Evolutionary conservation across 2,113 vertebrate species (phyloP).

Genomic region (Setophaga petechia): DNA sequence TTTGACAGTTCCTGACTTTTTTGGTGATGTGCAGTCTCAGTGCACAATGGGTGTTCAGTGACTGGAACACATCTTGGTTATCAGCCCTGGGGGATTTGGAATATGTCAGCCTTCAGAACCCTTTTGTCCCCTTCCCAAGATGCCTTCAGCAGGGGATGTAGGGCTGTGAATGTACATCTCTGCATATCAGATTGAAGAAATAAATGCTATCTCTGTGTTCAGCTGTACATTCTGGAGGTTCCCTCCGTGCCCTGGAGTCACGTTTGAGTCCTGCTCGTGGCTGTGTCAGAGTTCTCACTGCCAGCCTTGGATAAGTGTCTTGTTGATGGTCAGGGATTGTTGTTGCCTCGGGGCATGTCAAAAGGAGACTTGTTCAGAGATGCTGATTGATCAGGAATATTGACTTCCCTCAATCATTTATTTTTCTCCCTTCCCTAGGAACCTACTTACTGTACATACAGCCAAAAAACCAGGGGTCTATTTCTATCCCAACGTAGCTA

Average conservation of each 20-base stretch:
- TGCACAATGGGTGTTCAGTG: not conserved
- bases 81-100: not conserved
- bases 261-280: conserved; percentile 7
- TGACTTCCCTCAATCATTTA: conserved; percentile 33
- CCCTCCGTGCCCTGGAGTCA: not conserved
- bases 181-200: not conserved
- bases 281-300: not conserved
- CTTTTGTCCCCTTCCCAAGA: not conserved
- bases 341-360: conserved; percentile 32
- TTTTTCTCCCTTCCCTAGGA: not conserved
- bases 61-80: not conserved
- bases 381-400: conserved; percentile 57
- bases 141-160: not conserved
- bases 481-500: conserved; percentile 1
- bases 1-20: not conserved
- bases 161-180: not conserved
- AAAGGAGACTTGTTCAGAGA: conserved; percentile 51
- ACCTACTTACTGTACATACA: not conserved
- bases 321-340: conserved; percentile 41
- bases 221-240: not conserved
- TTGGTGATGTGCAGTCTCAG: not conserved
- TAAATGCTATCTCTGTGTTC: not conserved
- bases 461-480: not conserved
- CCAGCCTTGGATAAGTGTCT: conserved; percentile 16
- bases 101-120: not conserved